Evolutionary conservation across 2,888 invertebrate genomes (phyloP), one percentile per base, ranked within the genome.

Genomic region (Polydrusus cervinus): DNA sequence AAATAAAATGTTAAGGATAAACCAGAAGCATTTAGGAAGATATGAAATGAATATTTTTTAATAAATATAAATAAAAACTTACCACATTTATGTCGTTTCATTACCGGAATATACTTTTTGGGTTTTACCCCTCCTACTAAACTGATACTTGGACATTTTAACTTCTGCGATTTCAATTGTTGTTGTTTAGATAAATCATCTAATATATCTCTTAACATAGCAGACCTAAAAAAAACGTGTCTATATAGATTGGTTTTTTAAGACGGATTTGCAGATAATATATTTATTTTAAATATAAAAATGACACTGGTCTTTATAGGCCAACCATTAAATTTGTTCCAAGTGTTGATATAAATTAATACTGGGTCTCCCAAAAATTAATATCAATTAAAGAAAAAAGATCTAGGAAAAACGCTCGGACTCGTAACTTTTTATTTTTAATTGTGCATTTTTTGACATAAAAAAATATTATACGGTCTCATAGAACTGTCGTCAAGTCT

Each of bases 21-120:
- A 9, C 30, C 20, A 34, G 51, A n/a, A 14, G 13, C 34, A 40
- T 30, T 51, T 51, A 34, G 10, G 8, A 10, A 34, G 6, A 34
- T 34, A 34, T 34, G 8, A 7, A 34, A 49, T 45, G 8, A 25
- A 20, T 45, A 40, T 55, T 45, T 25, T 38, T 60, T 70, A 18
- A 10, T 60, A 20, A 30, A 14, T 16, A 51, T 25, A 51, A 25
- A 47, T 45, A 47, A 25, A 6, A 25, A 90, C 91, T 90, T 87
- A 96, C 96, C 93, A 87, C 97, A 96, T 75, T 91, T 93, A 57
- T 90, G 91, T 79, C 97, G 89, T 79, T 92, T 89, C 85, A 95
- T 86, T 40, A 97, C 86, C 0, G 94, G 93, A 77, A 91, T 91
- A 87, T 97, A 94, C 7, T 90, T 88, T 83, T 90, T 93, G 0